phyloP scores from a whole-genome alignment of 2,888 invertebrate genomes.

The Dryomyza anilis region DNA sequence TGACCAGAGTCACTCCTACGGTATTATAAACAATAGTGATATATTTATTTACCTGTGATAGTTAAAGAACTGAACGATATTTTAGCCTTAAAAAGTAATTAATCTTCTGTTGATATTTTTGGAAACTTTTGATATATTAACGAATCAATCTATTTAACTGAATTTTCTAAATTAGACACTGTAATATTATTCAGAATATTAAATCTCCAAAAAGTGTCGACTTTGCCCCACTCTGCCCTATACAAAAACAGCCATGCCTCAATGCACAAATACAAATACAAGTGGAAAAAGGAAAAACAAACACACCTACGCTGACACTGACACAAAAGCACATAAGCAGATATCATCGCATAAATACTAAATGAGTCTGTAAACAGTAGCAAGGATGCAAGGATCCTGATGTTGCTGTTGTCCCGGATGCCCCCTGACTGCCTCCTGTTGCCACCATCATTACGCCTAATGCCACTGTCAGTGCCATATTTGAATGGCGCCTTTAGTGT shows the following conservation, averaged over 20 bases:
- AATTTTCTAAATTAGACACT: too few relatives aligned
- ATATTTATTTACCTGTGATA: too few relatives aligned
- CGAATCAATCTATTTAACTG: too few relatives aligned
- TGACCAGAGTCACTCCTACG: too few relatives aligned
- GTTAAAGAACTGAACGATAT: too few relatives aligned
- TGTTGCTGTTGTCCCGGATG: neutral
- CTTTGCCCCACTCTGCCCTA: too few relatives aligned
- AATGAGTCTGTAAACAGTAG: constrained; percentile 25
- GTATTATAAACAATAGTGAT: too few relatives aligned
- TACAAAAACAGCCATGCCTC: neutral
- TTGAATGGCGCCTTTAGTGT: neutral
- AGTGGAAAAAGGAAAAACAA: neutral
- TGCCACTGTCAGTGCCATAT: neutral
- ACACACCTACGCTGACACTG: neutral
- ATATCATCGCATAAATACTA: constrained; percentile 11
- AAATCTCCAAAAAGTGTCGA: too few relatives aligned
- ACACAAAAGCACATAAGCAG: neutral
- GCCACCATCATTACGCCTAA: neutral
- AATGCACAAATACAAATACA: constrained; percentile 5
- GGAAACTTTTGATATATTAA: too few relatives aligned
- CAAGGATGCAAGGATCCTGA: neutral
- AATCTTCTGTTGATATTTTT: too few relatives aligned
- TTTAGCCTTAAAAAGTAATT: too few relatives aligned
- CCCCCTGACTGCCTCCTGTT: neutral
- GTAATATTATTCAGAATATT: too few relatives aligned